These are phyloP conservation scores for Lucinisca nassula DNA, from an alignment of 2,888 invertebrate genomes.

Conservation along the genomic window DNA sequence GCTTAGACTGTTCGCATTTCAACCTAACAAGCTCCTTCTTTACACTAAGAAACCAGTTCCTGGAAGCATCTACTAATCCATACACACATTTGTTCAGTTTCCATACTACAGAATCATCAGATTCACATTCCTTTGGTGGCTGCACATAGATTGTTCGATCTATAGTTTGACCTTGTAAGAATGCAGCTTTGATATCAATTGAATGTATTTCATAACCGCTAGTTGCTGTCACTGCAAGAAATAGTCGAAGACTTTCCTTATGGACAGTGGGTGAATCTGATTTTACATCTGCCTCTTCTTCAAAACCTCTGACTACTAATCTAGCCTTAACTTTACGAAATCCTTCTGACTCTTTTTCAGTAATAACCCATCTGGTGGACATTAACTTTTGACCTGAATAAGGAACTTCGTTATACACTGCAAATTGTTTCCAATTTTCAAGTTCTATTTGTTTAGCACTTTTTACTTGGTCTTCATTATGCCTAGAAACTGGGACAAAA, in stretches of 20 bases:
- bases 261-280: slow-evolving; percentile 52
- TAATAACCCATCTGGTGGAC: slow-evolving; percentile 53
- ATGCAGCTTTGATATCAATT: slow-evolving; percentile 55
- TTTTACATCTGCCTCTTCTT: slow-evolving; percentile 47
- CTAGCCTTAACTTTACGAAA: slow-evolving; percentile 29
- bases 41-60: slow-evolving; percentile 56
- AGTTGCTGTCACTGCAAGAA: slow-evolving; percentile 31
- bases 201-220: slow-evolving; percentile 24
- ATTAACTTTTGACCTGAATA: slow-evolving; percentile 46
- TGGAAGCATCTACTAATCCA: slow-evolving; percentile 45
- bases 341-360: slow-evolving; percentile 30
- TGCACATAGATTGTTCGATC: slow-evolving; percentile 21
- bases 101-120: slow-evolving; percentile 36
- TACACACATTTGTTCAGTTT: slow-evolving; percentile 45
- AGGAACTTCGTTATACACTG: slow-evolving; percentile 27
- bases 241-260: slow-evolving; percentile 36
- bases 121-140: slow-evolving; percentile 27
- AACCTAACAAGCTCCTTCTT: slow-evolving; percentile 26
- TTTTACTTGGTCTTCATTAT: slow-evolving; percentile 30
- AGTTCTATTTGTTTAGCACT: slow-evolving; percentile 47
- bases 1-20: slow-evolving; percentile 43
- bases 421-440: slow-evolving; percentile 42
- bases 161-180: slow-evolving; percentile 37
- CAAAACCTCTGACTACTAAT: slow-evolving; percentile 50
- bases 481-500: slow-evolving; percentile 20